Evolutionary conservation across 2,113 vertebrate genomes (phyloP), one percentile per base, ranked within the genome.

Genomic region (Anhinga rufa): DNA sequence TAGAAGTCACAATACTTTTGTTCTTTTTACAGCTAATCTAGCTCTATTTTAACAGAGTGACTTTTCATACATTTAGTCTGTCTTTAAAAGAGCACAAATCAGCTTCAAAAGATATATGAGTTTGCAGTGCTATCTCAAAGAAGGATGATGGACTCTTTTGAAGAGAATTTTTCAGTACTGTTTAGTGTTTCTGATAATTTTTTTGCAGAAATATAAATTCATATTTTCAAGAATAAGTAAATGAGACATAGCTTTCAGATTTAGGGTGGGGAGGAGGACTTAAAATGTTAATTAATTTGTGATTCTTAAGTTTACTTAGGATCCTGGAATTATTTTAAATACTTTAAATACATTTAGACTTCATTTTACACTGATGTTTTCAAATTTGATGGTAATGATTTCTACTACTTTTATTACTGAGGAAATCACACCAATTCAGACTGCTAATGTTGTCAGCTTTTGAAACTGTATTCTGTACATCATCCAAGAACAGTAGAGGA

Each of bases 181-280:
- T 57, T 93, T 21, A 44, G 17, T 36, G 48, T 32, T 94, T 72
- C 9, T 60, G 74, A 34, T 48, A 17, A 9, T 3, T 22, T 34
- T 94, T 54, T 60, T 34, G 1, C 36, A 61, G 10, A 78, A 90
- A 60, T 74, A 62, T 13, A 54, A 79, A 72, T 64, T 85, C 34
- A 55, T 6, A 5, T 10, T 71, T 75, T 81, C 5, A 34, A 48
- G 22, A 89, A 31, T 20, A 80, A 81, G 14, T 26, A 60, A 71
- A 79, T 14, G 13, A 91, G 28, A 9, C 38, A 54, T 6, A 70
- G 18, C 13, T 86, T 82, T 86, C 42, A 52, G 36, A 71, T 76
- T 65, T 65, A 4, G 12, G 3, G 3, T 9, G 4, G 14, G 8
- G 24, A 54, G 9, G 1, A 6, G 17, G 31, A 4, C 4, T 44